phyloP scores from a whole-genome alignment of 2,113 vertebrate genomes.

The Puma concolor region DNA sequence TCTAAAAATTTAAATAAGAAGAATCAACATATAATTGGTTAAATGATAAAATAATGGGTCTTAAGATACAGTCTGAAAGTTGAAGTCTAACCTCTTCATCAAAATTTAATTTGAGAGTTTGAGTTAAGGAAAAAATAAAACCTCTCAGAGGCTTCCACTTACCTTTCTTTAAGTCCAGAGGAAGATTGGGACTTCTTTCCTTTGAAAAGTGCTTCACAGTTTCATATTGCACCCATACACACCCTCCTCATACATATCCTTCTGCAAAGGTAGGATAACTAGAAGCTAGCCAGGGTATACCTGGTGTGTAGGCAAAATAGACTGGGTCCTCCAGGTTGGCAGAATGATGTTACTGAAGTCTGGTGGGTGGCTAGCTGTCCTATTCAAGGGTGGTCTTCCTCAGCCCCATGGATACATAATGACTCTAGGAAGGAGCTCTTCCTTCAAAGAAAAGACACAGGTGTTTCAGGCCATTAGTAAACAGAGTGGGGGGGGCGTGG shows the following conservation, averaged over 20 bases:
- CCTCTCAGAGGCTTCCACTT: background rate
- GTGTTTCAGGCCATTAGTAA: background rate
- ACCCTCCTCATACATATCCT: background rate
- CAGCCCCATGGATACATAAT: background rate
- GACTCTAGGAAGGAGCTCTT: background rate
- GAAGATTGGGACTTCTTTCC: background rate
- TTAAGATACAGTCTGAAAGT: background rate
- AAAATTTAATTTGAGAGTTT: background rate
- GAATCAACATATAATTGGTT: background rate
- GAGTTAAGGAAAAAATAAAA: background rate
- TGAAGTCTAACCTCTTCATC: background rate
- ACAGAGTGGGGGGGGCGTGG: rapidly evolving
- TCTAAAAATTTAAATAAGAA: background rate
- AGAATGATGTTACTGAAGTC: background rate
- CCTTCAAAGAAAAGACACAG: background rate
- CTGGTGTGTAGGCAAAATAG: background rate
- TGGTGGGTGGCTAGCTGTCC: background rate
- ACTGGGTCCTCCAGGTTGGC: background rate
- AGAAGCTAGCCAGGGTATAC: background rate
- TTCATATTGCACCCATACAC: background rate
- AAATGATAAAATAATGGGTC: background rate
- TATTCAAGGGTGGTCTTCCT: background rate
- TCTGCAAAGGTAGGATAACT: background rate
- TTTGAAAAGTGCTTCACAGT: background rate
- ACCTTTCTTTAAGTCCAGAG: background rate